Conservation (phyloP, 2,888 invertebrate species). For the Lasioglossum malachurum region DNA sequence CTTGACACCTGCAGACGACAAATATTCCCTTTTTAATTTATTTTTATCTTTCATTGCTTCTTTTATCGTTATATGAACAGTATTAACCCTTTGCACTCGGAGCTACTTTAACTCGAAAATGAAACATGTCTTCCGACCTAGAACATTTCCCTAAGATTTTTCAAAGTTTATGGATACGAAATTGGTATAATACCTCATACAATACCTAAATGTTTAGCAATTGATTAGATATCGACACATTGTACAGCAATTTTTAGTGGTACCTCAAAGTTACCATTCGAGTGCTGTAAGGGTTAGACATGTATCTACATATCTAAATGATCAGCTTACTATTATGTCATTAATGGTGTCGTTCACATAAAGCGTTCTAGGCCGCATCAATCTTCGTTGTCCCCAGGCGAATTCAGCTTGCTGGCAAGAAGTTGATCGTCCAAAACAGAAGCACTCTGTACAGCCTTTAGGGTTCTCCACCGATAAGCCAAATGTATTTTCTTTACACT, state of each 20-base stretch:
- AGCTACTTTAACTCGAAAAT: too few relatives aligned
- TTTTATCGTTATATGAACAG: not conserved
- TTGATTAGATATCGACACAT: too few relatives aligned
- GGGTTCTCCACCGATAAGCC: conserved; percentile 92
- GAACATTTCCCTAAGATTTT: too few relatives aligned
- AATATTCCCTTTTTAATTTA: not conserved
- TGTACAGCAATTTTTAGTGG: too few relatives aligned
- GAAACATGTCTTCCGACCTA: too few relatives aligned
- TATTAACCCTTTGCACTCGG: not conserved
- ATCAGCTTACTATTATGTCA: conserved; percentile 72
- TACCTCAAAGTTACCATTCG: too few relatives aligned
- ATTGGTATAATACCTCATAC: too few relatives aligned
- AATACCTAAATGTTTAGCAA: too few relatives aligned
- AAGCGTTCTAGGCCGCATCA: conserved; percentile 85
- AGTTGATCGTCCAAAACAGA: conserved; percentile 96
- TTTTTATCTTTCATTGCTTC: not conserved
- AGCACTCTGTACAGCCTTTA: conserved; percentile 97
- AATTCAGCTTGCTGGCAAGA: conserved; percentile 93
- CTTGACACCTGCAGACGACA: conserved; percentile 74
- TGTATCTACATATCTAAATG: too few relatives aligned
- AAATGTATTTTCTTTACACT: conserved; percentile 94
- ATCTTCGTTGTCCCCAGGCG: conserved; percentile 92
- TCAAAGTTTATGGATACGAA: too few relatives aligned
- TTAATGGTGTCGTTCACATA: conserved; percentile 80
- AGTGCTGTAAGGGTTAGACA: too few relatives aligned